phyloP scores from a whole-genome alignment of 2,888 invertebrate genomes.

The Meiosimyza platycephala region DNA sequence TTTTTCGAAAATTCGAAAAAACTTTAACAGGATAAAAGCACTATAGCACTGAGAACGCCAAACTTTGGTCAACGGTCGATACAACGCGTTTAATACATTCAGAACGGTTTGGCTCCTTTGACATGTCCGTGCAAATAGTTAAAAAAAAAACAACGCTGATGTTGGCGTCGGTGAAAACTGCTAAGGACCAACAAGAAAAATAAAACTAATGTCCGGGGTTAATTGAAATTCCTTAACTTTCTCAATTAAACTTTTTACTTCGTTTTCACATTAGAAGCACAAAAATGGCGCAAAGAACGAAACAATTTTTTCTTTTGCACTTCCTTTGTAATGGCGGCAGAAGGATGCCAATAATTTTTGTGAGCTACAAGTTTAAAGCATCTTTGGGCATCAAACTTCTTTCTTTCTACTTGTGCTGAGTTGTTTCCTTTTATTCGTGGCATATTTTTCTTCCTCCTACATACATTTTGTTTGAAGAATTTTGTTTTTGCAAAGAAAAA shows the following conservation, averaged over 20 bases:
- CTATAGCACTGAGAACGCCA: neutral
- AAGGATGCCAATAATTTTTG: neutral
- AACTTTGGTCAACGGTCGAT: conserved; percentile 11
- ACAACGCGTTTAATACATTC: neutral
- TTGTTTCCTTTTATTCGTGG: neutral
- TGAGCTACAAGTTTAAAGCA: neutral
- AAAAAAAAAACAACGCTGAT: neutral
- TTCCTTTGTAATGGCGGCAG: neutral
- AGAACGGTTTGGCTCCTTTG: conserved; percentile 1
- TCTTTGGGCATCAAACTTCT: neutral
- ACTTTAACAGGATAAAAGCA: conserved; percentile 15
- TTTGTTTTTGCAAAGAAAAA: neutral
- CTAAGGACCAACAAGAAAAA: conserved; percentile 40
- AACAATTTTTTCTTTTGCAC: neutral
- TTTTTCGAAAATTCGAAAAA: neutral
- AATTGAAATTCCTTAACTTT: conserved; percentile 67
- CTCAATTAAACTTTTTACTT: conserved; percentile 66
- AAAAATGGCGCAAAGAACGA: neutral
- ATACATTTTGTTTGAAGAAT: conserved; percentile 3
- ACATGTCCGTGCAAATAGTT: neutral
- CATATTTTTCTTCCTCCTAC: neutral
- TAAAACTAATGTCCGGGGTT: conserved; percentile 62
- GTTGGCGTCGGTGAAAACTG: conserved; percentile 18
- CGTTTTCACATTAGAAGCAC: conserved; percentile 49
- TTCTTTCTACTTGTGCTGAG: neutral